Conservation (phyloP, 2,888 invertebrate genomes). For the Gortyna flavago region DNA sequence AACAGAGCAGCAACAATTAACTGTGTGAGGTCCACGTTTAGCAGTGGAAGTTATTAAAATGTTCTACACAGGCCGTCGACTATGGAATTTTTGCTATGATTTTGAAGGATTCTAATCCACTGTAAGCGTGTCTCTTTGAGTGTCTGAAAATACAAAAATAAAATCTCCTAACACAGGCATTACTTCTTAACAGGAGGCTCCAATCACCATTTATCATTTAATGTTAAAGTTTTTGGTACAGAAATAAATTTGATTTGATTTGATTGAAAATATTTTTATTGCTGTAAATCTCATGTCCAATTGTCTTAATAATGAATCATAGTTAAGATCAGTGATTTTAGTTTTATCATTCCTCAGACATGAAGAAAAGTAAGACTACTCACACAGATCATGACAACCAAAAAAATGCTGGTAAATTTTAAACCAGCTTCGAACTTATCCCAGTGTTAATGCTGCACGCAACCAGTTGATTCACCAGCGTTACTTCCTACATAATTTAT, state of each 20-base stretch:
- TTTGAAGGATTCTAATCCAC: background rate
- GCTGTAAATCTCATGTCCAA: background rate
- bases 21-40: background rate
- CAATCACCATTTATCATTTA: too few species aligned
- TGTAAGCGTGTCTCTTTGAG: background rate
- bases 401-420: slow-evolving; percentile 1
- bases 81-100: background rate
- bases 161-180: too few species aligned
- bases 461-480: slow-evolving; percentile 77
- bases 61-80: background rate
- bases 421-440: slow-evolving; percentile 44
- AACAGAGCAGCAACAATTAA: background rate
- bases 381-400: background rate
- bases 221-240: too few species aligned
- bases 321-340: background rate
- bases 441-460: slow-evolving; percentile 69
- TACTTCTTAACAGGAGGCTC: too few species aligned
- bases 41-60: background rate
- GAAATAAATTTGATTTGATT: too few species aligned
- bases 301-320: background rate
- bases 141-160: background rate
- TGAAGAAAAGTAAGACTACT: background rate
- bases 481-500: slow-evolving; percentile 86
- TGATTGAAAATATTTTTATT: background rate
- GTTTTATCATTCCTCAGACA: background rate